These are phyloP conservation scores for Todiramphus saurophagus DNA, from an alignment of 2,113 vertebrate genomes.

Conservation along the genomic window DNA sequence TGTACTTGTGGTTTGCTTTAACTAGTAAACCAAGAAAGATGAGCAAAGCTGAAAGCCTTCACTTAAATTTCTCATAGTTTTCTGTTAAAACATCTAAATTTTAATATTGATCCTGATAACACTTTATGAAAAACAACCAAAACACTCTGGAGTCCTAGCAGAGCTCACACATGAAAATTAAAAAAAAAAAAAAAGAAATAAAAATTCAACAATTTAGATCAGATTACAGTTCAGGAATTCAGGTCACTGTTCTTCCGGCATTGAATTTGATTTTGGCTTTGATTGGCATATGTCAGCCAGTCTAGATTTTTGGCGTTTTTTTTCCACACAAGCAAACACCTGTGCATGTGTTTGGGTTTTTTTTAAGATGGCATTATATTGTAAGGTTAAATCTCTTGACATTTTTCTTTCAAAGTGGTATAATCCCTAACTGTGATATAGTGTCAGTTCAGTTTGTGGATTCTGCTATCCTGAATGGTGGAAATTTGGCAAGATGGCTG, in stretches of 20 bases:
- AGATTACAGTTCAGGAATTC: background rate
- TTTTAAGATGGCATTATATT: background rate
- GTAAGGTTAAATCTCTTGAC: background rate
- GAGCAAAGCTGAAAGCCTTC: background rate
- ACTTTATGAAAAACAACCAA: background rate
- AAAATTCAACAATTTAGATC: background rate
- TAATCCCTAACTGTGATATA: background rate
- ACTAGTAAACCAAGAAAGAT: background rate
- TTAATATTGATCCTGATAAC: background rate
- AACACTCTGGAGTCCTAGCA: background rate
- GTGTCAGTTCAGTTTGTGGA: background rate
- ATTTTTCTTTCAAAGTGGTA: background rate
- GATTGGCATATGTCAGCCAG: background rate
- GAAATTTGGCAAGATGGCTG: background rate
- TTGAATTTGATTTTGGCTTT: background rate
- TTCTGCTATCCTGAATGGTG: background rate
- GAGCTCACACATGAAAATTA: background rate
- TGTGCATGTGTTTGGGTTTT: background rate
- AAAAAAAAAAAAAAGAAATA: background rate
- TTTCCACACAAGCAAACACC: fast-evolving
- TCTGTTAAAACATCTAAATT: background rate
- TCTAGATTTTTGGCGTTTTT: background rate
- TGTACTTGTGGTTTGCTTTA: background rate
- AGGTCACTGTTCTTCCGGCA: background rate
- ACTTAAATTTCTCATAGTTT: background rate